Conservation (phyloP, 2,113 vertebrate species). For the Cromileptes altivelis region DNA sequence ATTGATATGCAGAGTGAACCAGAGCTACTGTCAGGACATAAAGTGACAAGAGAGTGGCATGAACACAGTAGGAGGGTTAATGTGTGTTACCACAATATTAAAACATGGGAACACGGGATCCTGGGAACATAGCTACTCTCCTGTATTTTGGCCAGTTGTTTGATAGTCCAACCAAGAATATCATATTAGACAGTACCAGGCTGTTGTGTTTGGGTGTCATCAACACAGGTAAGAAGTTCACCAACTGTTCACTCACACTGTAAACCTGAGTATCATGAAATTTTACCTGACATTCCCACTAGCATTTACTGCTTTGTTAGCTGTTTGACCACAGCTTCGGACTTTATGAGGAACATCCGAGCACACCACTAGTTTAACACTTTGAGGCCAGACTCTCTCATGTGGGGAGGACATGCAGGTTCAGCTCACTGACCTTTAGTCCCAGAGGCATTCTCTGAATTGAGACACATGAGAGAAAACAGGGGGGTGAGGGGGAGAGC, state of each 20-base stretch:
- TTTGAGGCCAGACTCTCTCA: slow-evolving; percentile 2
- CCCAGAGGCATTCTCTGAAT: slow-evolving; percentile 3
- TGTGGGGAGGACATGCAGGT: not conserved
- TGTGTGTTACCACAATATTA: too few relatives aligned
- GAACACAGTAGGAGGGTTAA: too few relatives aligned
- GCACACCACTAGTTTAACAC: not conserved
- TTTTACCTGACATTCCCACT: not conserved
- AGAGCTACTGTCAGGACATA: too few relatives aligned
- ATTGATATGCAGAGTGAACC: too few relatives aligned
- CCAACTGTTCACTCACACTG: not conserved
- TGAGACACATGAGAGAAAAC: slow-evolving; percentile 8
- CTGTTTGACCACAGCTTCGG: not conserved
- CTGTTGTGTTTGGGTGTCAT: not conserved
- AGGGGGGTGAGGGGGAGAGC: not conserved
- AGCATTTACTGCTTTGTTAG: not conserved
- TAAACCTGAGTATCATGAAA: too few relatives aligned
- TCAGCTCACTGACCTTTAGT: slow-evolving; percentile 12
- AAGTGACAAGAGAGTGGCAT: too few relatives aligned
- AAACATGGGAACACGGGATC: too few relatives aligned
- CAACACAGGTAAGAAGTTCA: not conserved
- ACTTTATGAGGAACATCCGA: not conserved
- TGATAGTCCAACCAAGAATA: not conserved
- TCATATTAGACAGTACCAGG: not conserved
- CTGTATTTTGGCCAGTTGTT: not conserved
- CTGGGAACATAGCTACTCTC: too few relatives aligned